phyloP scores from a whole-genome alignment of 1,140 invertebrate genomes.

The Medauroidea extradentata region DNA sequence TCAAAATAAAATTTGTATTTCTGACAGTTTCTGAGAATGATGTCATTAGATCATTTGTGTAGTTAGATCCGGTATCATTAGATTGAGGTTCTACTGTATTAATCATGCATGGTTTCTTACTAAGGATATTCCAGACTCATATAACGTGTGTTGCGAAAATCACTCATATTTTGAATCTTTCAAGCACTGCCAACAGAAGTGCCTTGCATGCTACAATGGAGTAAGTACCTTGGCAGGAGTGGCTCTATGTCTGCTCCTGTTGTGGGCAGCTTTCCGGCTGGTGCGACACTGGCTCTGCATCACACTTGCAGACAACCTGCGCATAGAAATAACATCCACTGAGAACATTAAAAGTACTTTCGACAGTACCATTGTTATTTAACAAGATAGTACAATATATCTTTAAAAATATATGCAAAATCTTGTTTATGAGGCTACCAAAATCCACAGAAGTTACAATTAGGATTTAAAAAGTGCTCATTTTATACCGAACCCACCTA shows the following conservation, averaged over 20 bases:
- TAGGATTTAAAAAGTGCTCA: background rate
- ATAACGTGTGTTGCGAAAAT: too few relatives aligned
- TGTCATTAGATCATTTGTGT: too few relatives aligned
- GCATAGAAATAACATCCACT: background rate
- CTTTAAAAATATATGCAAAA: background rate
- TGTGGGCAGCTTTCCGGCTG: conserved; percentile 51
- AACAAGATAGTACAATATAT: background rate
- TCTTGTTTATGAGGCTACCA: background rate
- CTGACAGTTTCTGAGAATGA: too few relatives aligned
- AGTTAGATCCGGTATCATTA: too few relatives aligned
- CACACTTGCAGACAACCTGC: conserved; percentile 53
- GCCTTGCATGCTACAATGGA: too few relatives aligned
- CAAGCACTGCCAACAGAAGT: too few relatives aligned
- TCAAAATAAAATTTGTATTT: too few relatives aligned
- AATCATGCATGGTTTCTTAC: too few relatives aligned
- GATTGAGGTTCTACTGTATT: too few relatives aligned
- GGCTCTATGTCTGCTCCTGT: conserved; percentile 56
- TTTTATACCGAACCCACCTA: background rate
- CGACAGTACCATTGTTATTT: background rate
- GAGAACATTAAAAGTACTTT: background rate
- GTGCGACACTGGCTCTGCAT: conserved; percentile 53
- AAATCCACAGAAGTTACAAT: background rate
- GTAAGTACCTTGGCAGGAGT: conserved; percentile 62
- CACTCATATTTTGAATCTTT: too few relatives aligned
- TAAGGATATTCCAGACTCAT: too few relatives aligned